A percentile compares a stretch with the other conserved stretches of the same genome.
Conservation (phyloP, 2,888 invertebrate species). For the Andrena flavipes region DNA sequence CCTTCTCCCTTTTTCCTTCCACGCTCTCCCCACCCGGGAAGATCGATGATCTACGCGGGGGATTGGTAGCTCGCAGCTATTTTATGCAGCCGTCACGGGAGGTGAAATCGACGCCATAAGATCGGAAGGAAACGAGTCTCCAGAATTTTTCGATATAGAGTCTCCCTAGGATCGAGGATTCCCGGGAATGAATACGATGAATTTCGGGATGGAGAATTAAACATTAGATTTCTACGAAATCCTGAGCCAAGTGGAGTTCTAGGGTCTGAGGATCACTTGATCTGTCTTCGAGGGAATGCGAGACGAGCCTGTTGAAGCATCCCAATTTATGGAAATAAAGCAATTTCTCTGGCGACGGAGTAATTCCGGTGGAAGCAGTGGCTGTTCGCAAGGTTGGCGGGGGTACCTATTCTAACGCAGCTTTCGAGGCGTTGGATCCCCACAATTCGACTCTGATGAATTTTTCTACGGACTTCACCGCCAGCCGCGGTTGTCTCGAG, state of each 20-base stretch:
- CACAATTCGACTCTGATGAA: neutral
- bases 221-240: too few relatives aligned
- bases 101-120: neutral
- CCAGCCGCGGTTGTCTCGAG: neutral
- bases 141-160: constrained; percentile 9
- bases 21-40: neutral
- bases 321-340: too few relatives aligned
- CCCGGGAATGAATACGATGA: neutral
- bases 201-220: neutral
- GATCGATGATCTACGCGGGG: constrained; percentile 1
- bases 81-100: constrained; percentile 4
- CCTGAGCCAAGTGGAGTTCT: too few relatives aligned
- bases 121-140: constrained; percentile 5
- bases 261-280: too few relatives aligned
- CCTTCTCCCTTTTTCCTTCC: neutral
- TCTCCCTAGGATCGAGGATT: neutral
- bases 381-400: too few relatives aligned
- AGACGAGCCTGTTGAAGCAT: too few relatives aligned
- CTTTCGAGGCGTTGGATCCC: neutral
- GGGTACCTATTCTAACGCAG: neutral
- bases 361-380: too few relatives aligned
- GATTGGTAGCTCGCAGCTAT: constrained; percentile 4
- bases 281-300: too few relatives aligned
- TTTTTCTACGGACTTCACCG: neutral
- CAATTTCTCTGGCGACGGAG: too few relatives aligned